Base-by-base conservation (phyloP, 2,113 vertebrate species). In the Hemicordylus capensis region DNA sequence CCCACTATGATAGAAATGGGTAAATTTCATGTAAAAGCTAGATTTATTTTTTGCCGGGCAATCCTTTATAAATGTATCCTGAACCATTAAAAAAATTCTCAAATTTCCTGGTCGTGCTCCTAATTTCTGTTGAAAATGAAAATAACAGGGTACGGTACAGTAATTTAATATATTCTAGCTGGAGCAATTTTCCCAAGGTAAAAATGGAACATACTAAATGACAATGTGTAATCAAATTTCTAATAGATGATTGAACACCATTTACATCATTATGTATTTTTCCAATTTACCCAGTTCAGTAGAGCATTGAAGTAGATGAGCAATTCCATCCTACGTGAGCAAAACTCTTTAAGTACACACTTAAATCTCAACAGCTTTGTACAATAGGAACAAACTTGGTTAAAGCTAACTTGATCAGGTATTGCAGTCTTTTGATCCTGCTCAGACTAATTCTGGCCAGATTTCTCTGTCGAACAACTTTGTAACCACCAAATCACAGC, bases 141-240 rank as follows among this genome's bases (percentile, higher is more conserved):
- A 64, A 17, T 64, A 79, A 48, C 6, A 64, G 59, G 9, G 42
- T 28, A 46, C 59, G 59, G 20, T 76, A 37, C n/a, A 59, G 20
- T 61, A 78, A 78, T 61, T 78, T 58, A 78, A 78, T 42, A 42
- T 78, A 78, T 59, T n/a, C n/a, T 22, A 28, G 42, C 6, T 9
- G 9, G 58, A n/a, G 59, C 46, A 39, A 46, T 63, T 63, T 63
- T 63, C 59, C 31, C 44, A 44, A 79, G 59, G 64, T 79, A 63
- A 63, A 79, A 77, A 63, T 78, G 59, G 42, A 79, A 63, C 59
- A 4, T 44, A 31, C 39, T 44, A 63, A 79, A 42, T 37, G 76
- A 79, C 61, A 66, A n/a, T 80, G 77, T 66, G 78, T n/a, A 64
- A 66, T 67, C 44, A 80, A 80, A 66, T 80, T 66, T 22, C 61